These are phyloP conservation scores for Oxyura jamaicensis DNA, from an alignment of 2,113 vertebrate species.

Conservation along the genomic window DNA sequence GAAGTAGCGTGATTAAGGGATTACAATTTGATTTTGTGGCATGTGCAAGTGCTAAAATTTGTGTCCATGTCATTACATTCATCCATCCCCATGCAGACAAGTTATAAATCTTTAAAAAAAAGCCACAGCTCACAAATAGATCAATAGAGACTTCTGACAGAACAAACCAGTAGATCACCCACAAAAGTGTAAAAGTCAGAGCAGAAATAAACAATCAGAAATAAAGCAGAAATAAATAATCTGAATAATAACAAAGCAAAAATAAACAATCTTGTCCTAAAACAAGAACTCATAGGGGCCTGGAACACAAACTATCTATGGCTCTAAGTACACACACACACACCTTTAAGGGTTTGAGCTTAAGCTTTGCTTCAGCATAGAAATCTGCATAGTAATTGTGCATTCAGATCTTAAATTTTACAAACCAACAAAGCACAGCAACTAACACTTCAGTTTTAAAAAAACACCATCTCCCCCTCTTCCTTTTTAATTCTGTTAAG, in stretches of 20 bases:
- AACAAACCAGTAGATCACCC: neutral
- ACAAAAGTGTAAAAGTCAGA: neutral
- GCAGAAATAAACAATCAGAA: neutral
- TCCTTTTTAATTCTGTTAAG: neutral
- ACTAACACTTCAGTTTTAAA: neutral
- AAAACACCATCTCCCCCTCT: neutral
- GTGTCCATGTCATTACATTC: neutral
- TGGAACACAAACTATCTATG: neutral
- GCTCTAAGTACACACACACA: neutral
- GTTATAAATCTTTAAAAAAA: neutral
- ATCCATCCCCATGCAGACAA: neutral
- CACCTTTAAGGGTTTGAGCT: neutral
- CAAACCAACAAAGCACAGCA: neutral
- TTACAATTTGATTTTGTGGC: neutral
- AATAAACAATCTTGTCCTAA: neutral
- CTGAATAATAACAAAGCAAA: neutral
- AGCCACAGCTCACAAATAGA: neutral
- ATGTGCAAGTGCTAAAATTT: neutral
- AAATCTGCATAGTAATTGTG: neutral
- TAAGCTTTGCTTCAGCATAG: neutral
- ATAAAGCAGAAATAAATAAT: neutral
- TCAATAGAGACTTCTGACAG: neutral
- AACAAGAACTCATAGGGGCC: neutral
- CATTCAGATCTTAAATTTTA: neutral
- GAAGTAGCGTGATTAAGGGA: neutral